Conservation (phyloP, 2,797 vertebrate species). For the Lateolabrax maculatus region DNA sequence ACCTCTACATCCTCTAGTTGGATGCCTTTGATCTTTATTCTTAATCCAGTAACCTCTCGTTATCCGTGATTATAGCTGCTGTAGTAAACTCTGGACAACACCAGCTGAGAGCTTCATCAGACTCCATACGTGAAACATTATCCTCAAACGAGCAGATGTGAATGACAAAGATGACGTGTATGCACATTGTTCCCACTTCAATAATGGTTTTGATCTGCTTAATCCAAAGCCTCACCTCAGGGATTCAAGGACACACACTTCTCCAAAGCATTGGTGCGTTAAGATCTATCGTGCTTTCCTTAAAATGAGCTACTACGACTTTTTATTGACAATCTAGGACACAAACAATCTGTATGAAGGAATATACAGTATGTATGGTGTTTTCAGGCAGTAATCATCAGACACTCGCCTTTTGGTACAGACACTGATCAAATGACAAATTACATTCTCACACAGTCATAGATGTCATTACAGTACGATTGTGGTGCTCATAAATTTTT, state of each 20-base stretch:
- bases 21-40: neutral
- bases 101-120: slow-evolving; percentile 7
- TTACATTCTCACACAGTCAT: slow-evolving; percentile 1
- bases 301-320: slow-evolving; percentile 3
- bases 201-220: slow-evolving; percentile 3
- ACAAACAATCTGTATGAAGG: slow-evolving; percentile 3
- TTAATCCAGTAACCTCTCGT: slow-evolving; percentile 11
- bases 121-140: slow-evolving; percentile 7
- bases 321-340: slow-evolving; percentile 23
- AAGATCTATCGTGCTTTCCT: slow-evolving; percentile 9
- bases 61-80: neutral
- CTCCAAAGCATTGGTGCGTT: slow-evolving; percentile 4
- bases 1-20: neutral
- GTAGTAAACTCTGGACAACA: neutral
- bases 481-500: neutral
- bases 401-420: slow-evolving; percentile 3
- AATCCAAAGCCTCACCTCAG: slow-evolving; percentile 15
- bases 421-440: slow-evolving; percentile 36
- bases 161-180: slow-evolving; percentile 1
- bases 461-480: neutral
- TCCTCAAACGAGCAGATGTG: slow-evolving; percentile 9
- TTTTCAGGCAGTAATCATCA: slow-evolving; percentile 29
- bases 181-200: neutral
- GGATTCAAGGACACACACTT: slow-evolving; percentile 16
- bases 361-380: neutral